A percentile compares a stretch with the other conserved stretches of the same genome.
These are phyloP conservation scores for Macrotis lagotis DNA, from an alignment of 2,113 vertebrate genomes.

Conservation along the genomic window DNA sequence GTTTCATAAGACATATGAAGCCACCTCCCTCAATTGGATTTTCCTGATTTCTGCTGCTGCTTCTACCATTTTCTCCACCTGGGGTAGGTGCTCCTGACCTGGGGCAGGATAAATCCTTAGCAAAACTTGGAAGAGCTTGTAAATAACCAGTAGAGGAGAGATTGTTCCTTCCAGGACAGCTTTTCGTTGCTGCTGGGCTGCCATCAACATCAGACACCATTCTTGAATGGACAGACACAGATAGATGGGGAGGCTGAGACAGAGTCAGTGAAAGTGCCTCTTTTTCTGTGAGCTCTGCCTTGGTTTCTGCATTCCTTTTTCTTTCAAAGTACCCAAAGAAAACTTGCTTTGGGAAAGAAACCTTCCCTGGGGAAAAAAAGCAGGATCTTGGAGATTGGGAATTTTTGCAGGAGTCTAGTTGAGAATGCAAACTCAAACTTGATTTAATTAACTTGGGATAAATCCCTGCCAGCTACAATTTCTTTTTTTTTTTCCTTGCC, in stretches of 20 bases:
- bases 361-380: conserved; percentile 52
- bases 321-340: neutral
- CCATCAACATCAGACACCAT: conserved; percentile 40
- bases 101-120: neutral
- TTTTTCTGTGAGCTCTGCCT: conserved; percentile 38
- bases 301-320: neutral
- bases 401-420: conserved; percentile 35
- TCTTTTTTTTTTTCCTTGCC: neutral
- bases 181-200: conserved; percentile 57
- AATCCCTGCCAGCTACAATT: neutral
- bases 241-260: conserved; percentile 46
- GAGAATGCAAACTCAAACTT: conserved; percentile 45
- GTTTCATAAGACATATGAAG: conserved; percentile 69
- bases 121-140: conserved; percentile 59
- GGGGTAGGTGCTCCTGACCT: conserved; percentile 51
- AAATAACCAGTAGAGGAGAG: conserved; percentile 67
- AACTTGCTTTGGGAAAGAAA: neutral
- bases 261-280: neutral
- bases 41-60: neutral
- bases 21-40: neutral
- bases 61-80: neutral
- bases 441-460: conserved; percentile 27
- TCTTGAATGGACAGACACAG: conserved; percentile 32
- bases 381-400: conserved; percentile 17
- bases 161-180: conserved; percentile 46